A percentile compares a stretch with the other conserved stretches of the same genome.
phyloP scores from a whole-genome alignment of 37 sponge, comb jelly and placozoan genomes.

The Eunapius fragilis region DNA sequence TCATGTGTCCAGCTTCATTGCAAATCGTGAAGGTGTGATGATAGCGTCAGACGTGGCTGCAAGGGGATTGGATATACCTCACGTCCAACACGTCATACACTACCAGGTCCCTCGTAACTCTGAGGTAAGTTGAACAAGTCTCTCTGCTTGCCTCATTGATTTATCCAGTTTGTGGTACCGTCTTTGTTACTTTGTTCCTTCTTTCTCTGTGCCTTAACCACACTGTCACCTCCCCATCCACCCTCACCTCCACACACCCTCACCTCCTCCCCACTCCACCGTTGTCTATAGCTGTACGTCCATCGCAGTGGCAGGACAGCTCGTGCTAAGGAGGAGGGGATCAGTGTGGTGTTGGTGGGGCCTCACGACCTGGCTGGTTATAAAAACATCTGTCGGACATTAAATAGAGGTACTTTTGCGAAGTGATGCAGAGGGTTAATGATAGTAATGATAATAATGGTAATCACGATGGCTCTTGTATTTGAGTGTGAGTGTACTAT shows the following conservation, averaged over 20 bases:
- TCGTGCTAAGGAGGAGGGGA: slow-evolving; percentile 80
- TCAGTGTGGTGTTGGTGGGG: slow-evolving; percentile 89
- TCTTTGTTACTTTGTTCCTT: too few relatives aligned
- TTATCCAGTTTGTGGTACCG: too few relatives aligned
- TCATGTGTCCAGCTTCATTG: slow-evolving; percentile 44
- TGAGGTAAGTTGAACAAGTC: slow-evolving; percentile 43
- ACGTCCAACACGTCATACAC: slow-evolving; percentile 92
- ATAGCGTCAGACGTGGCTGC: slow-evolving; percentile 95
- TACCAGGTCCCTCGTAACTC: slow-evolving; percentile 89
- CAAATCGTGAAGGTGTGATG: slow-evolving; percentile 46
- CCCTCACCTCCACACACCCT: not conserved
- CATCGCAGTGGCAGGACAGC: slow-evolving; percentile 99
- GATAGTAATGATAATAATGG: not conserved
- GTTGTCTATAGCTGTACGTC: slow-evolving; percentile 78
- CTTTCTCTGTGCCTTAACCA: not conserved
- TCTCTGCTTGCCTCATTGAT: not conserved
- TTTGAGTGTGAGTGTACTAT: not conserved
- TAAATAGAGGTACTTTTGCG: slow-evolving; percentile 72
- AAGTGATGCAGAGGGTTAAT: not conserved
- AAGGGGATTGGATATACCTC: slow-evolving; percentile 89
- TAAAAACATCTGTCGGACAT: slow-evolving; percentile 66
- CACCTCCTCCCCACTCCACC: not conserved
- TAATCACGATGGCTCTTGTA: not conserved
- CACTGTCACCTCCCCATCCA: not conserved
- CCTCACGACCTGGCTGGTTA: slow-evolving; percentile 86